Base-by-base conservation (phyloP, 2,113 vertebrate genomes). In the Anolis carolinensis region DNA sequence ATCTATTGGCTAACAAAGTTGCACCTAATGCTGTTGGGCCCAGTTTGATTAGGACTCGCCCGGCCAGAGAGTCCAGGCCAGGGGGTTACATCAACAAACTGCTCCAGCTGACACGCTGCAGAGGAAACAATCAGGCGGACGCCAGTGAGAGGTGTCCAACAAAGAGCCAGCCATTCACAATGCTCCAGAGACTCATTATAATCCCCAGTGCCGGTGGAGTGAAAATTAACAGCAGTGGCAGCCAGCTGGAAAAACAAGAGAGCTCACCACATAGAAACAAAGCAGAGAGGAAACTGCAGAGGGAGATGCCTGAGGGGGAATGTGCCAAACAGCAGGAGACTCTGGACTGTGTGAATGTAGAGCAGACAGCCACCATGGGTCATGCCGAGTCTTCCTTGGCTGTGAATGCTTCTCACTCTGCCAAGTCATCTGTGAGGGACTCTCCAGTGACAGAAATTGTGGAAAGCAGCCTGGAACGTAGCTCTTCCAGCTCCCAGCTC, bases 71-170 rank as follows among this genome's bases (percentile, higher is more conserved):
- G 72, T 86, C 89, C 48, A 96, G 94, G 84, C 95, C 94, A 0
- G 91, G 94, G 25, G 96, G 96, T 85, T 98, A 97, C 83, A 98
- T 98, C 77, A 93, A 96, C 92, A 97, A 96, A 94, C 93, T 98
- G 18, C 95, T 98, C 27, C 94, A 96, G 82, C 96, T 96, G 87
- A 97, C 93, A 0, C 93, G 95, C 70, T 96, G 91, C 93, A 97
- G 82, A 87, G 91, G 92, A 48, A 79, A 65, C 73, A 75, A 87
- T 88, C 92, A 59, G 0, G 88, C 73, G 39, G 96, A 95, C 32
- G 78, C 34, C 75, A 30, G 62, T 2, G 88, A 93, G 25, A 63
- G 88, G 82, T 81, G 86, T 7, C 80, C 91, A 75, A 90, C 93
- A 2, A 88, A 92, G 68, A 32, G 13, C 11, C 93, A 93, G 8